Conservation (phyloP, 2,888 invertebrate genomes). For the Ceraclea dissimilis region DNA sequence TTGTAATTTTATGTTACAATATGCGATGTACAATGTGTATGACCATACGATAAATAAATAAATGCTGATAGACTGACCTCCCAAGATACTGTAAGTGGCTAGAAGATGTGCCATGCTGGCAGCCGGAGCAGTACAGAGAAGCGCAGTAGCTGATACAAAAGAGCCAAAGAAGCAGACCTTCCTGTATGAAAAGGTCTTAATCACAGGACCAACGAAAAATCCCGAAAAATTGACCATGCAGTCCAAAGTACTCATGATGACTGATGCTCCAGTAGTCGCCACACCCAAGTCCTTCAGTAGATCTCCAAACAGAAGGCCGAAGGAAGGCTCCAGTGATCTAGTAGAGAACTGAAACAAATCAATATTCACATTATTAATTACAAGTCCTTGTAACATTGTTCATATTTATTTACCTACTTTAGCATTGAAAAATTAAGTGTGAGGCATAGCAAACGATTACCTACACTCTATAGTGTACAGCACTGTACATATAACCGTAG, state of each 20-base stretch:
- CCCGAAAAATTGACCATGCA: slow-evolving; percentile 74
- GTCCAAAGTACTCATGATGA: slow-evolving; percentile 69
- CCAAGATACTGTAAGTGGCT: slow-evolving; percentile 66
- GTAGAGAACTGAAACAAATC: slow-evolving; percentile 62
- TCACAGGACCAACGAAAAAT: slow-evolving; percentile 66
- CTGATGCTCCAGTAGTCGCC: slow-evolving; percentile 65
- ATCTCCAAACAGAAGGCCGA: slow-evolving; percentile 72
- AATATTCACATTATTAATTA: background rate
- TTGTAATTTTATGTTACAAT: no score
- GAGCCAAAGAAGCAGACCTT: slow-evolving; percentile 64
- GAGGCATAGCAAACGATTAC: no score
- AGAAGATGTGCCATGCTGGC: slow-evolving; percentile 64
- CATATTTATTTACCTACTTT: background rate
- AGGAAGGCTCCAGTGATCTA: slow-evolving; percentile 72
- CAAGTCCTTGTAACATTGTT: no score
- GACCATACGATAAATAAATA: no score
- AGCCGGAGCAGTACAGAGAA: slow-evolving; percentile 61
- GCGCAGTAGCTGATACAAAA: slow-evolving; percentile 56
- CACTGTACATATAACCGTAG: no score
- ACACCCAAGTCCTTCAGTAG: slow-evolving; percentile 60
- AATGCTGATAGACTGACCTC: slow-evolving; percentile 46
- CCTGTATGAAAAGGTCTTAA: slow-evolving; percentile 66
- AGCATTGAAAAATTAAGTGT: no score
- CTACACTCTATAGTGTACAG: no score
- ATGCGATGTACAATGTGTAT: no score